Percentiles rank a stretch among this genome's conserved stretches.
Conservation (phyloP, 1,140 invertebrate species). For the Venustaconcha ellipsiformis region DNA sequence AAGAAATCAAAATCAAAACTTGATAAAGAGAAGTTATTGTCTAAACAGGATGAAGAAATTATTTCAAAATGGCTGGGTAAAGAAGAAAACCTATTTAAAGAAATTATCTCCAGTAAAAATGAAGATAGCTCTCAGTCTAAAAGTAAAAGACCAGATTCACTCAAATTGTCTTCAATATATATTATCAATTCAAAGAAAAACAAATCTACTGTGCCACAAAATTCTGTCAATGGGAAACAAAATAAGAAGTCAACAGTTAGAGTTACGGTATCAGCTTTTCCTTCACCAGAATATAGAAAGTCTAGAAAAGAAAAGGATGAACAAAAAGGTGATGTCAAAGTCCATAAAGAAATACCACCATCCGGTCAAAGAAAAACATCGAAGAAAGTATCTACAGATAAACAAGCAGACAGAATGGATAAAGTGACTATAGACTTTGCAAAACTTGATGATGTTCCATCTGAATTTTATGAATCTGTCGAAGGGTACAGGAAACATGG, state of each 20-base stretch:
- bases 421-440: slow-evolving; percentile 24
- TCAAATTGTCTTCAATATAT: slow-evolving; percentile 15
- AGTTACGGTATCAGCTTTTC: slow-evolving; percentile 8
- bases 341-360: slow-evolving; percentile 8
- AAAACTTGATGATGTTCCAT: slow-evolving; percentile 21
- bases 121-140: slow-evolving; percentile 12
- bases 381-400: slow-evolving; percentile 23
- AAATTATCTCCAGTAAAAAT: neutral
- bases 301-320: slow-evolving; percentile 1
- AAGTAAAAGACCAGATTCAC: slow-evolving; percentile 14
- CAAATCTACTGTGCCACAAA: neutral
- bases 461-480: slow-evolving; percentile 7
- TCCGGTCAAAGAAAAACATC: slow-evolving; percentile 7
- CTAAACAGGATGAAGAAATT: slow-evolving; percentile 5
- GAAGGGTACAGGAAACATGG: slow-evolving; percentile 32
- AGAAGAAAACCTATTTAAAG: neutral
- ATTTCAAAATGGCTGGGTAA: neutral
- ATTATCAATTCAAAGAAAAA: neutral
- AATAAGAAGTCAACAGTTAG: too few species aligned
- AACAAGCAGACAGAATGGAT: slow-evolving; percentile 6
- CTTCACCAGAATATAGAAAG: slow-evolving; percentile 28
- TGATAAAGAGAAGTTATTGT: slow-evolving; percentile 15
- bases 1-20: slow-evolving; percentile 20
- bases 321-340: slow-evolving; percentile 5
- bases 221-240: too few species aligned